phyloP scores from a whole-genome alignment of 2,888 invertebrate genomes.

The Celastrina argiolus region DNA sequence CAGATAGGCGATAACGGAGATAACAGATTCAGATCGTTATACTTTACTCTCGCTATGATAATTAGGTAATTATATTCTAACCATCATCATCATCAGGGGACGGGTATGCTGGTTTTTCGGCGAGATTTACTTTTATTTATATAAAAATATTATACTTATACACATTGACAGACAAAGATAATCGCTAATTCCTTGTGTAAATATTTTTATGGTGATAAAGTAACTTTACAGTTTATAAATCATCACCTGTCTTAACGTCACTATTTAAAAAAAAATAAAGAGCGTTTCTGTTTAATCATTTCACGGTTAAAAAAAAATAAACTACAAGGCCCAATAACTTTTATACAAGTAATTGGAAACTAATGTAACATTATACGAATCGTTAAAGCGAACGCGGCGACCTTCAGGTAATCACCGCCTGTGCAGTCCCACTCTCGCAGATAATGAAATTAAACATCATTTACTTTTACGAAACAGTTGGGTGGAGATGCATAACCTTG shows the following conservation, averaged over 20 bases:
- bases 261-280: too few relatives aligned
- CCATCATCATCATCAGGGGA: background rate
- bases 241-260: too few relatives aligned
- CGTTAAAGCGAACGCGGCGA: constrained; percentile 25
- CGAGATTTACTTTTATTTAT: too few relatives aligned
- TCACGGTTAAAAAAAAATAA: background rate
- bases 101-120: too few relatives aligned
- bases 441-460: constrained; percentile 4
- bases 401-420: constrained; percentile 29
- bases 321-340: constrained; percentile 8
- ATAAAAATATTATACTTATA: too few relatives aligned
- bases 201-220: too few relatives aligned
- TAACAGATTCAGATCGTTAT: constrained; percentile 67
- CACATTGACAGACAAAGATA: too few relatives aligned
- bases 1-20: constrained; percentile 55
- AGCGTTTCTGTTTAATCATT: background rate
- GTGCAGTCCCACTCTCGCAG: constrained; percentile 21
- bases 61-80: constrained; percentile 48
- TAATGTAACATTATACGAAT: constrained; percentile 26
- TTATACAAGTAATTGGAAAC: constrained; percentile 27
- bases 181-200: too few relatives aligned
- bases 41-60: constrained; percentile 65
- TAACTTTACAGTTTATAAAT: too few relatives aligned
- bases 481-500: background rate
- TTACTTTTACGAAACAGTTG: background rate